Evolutionary conservation across 2,113 vertebrate genomes (phyloP), one percentile per base, ranked within the genome.

Genomic region (Zosterops borbonicus): DNA sequence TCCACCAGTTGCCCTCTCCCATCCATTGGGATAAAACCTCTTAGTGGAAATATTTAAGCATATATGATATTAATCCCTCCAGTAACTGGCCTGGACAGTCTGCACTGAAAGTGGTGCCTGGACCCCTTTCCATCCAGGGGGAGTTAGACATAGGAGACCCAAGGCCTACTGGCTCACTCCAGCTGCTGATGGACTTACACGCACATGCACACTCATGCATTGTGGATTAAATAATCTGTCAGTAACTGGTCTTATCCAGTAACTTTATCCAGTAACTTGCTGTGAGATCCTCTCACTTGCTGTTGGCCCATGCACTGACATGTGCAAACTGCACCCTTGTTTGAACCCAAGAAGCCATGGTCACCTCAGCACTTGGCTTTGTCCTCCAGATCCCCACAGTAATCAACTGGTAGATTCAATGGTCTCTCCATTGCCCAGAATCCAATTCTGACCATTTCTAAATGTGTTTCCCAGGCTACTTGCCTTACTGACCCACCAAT

Each of bases 11-110:
- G 3, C 6, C 4, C 20, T 52, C 15, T 79, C 27, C 3, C 0
- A 9, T 37, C 41, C 19, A 0, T 23, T 20, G 49, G 6, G 12
- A 39, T 23, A 56, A 83, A 88, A 10, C 0, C 9, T 46, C 19
- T 47, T 42, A 41, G 18, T 21, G 15, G n/a, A 79, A 77, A 62
- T 19, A 21, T 9, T 11, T 46, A 65, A 19, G 10, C 8, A 6
- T 1, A 0, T 21, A 44, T 4, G 0, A 33, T 15, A 29, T 12
- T 6, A 31, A 83, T 53, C 14, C 12, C 37, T 58, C 24, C 12
- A 44, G 20, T 47, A 58, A 67, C 37, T 16, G 9, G 12, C 70
- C 15, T 44, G 58, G 52, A 70, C 16, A 31, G 5, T 62, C 21
- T 69, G 15, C 33, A 20, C 15, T 39, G 13, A 44, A 78, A 78